Evolutionary conservation across 2,113 vertebrate genomes (phyloP).

Genomic region (Myotis brandtii): DNA sequence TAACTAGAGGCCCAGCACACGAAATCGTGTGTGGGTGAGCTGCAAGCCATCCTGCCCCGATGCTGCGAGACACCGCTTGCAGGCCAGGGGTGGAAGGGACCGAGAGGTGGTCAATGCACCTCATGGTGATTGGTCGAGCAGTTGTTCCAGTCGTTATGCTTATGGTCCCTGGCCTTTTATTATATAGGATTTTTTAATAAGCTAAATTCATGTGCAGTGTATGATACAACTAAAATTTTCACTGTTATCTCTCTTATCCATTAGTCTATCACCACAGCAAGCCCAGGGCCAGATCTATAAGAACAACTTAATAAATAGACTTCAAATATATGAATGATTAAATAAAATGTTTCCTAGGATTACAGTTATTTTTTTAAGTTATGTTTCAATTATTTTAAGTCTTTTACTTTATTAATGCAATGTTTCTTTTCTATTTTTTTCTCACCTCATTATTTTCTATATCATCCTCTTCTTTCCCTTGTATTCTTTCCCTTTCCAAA

Average conservation of each 20-base stretch:
- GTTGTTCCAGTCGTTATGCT: too few species aligned
- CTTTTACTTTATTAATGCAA: background rate
- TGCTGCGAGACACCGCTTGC: too few species aligned
- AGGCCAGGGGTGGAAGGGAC: too few species aligned
- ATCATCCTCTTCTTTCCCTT: rapidly evolving
- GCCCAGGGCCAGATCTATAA: background rate
- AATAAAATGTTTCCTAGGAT: background rate
- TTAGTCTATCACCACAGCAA: background rate
- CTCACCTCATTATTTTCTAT: background rate
- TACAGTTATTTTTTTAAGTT: background rate
- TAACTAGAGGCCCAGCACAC: too few species aligned
- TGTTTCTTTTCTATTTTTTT: background rate
- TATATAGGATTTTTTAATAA: background rate
- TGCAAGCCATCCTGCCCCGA: too few species aligned
- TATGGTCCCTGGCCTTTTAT: too few species aligned
- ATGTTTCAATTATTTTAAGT: background rate
- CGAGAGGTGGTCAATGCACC: too few species aligned
- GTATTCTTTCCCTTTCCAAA: background rate
- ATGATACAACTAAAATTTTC: background rate
- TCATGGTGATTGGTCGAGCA: too few species aligned
- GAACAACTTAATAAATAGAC: background rate
- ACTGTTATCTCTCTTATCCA: background rate
- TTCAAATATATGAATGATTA: background rate
- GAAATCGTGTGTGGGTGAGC: too few species aligned
- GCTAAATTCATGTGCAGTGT: background rate